Percentiles rank a stretch among this genome's conserved stretches.
These are phyloP conservation scores for Corythornis vintsioides DNA, from an alignment of 2,113 vertebrate species.

Conservation along the genomic window DNA sequence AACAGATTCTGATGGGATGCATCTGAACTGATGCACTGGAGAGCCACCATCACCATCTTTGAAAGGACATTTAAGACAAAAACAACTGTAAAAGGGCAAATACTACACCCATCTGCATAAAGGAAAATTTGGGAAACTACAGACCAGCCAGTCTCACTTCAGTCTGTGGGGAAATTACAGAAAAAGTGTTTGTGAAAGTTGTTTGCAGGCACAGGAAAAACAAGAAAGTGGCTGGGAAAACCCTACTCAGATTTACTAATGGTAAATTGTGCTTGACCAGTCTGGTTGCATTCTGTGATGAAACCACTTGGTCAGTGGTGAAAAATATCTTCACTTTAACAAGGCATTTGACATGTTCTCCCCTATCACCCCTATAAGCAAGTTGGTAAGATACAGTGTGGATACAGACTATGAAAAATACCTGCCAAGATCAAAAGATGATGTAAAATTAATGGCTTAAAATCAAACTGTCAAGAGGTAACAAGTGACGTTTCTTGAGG, in stretches of 20 bases:
- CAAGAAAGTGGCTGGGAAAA: neutral
- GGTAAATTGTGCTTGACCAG: neutral
- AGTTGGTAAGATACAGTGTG: neutral
- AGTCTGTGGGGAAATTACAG: neutral
- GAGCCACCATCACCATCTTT: neutral
- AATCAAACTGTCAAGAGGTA: neutral
- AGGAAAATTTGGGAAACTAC: neutral
- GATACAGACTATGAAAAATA: fast-evolving
- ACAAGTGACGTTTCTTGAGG: neutral
- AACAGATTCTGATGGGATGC: neutral
- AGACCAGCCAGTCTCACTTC: neutral
- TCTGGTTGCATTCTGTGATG: neutral
- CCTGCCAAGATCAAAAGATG: neutral
- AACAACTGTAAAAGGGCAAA: neutral
- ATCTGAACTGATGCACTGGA: neutral
- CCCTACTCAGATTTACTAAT: neutral
- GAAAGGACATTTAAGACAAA: neutral
- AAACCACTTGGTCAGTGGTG: neutral
- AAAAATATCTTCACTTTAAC: neutral
- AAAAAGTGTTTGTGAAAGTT: neutral
- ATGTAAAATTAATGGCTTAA: neutral
- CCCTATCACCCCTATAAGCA: neutral
- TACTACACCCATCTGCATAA: neutral
- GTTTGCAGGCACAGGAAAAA: neutral
- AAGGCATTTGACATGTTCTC: neutral